Percentiles rank a stretch among this genome's conserved stretches.
These are phyloP conservation scores for Eremobia ochroleuca DNA, from an alignment of 2,888 invertebrate genomes.

Conservation along the genomic window DNA sequence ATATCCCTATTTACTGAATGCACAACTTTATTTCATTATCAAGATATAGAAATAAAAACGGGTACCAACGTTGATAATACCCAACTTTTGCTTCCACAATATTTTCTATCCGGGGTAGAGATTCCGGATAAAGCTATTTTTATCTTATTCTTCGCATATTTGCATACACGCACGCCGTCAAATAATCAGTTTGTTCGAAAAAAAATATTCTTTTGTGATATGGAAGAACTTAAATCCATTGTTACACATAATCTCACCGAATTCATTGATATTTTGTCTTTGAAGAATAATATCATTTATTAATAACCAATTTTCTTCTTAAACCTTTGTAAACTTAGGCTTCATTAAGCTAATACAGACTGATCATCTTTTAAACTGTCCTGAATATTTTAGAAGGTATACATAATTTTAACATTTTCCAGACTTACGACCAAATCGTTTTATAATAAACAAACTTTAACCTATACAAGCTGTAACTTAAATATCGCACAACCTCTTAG, in stretches of 20 bases:
- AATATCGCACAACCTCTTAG: too few species aligned
- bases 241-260: background rate
- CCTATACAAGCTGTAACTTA: too few species aligned
- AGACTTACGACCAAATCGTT: background rate
- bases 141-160: too few species aligned
- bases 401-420: background rate
- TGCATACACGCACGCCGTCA: too few species aligned
- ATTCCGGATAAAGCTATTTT: too few species aligned
- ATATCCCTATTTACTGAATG: too few species aligned
- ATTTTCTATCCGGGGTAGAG: too few species aligned
- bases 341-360: background rate
- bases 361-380: background rate
- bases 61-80: too few species aligned
- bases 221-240: background rate
- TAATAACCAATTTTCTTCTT: background rate
- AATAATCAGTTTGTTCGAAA: background rate
- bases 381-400: conserved; percentile 2
- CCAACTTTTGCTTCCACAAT: too few species aligned
- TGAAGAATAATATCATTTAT: background rate
- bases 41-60: too few species aligned
- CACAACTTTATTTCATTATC: too few species aligned
- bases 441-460: background rate
- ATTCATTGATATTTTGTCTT: background rate
- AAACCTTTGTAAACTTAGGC: background rate
- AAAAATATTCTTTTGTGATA: background rate